Percentiles rank a stretch among this genome's conserved stretches.
Conservation (phyloP, 2,113 vertebrate species). For the Toxotes chatareus region DNA sequence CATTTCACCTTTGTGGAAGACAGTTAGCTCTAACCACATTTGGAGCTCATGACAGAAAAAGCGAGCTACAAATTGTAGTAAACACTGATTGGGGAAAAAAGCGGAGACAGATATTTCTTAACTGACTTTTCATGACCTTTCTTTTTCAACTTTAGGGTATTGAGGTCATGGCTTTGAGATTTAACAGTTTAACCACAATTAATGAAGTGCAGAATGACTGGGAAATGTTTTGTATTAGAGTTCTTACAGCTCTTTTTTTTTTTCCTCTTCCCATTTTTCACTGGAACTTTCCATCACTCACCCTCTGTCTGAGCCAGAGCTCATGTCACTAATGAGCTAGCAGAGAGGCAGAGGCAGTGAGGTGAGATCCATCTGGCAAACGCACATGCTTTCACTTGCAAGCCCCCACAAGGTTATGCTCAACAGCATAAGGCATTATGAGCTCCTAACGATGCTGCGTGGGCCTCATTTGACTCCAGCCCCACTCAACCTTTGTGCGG, state of each 20-base stretch:
- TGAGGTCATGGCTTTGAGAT: not conserved
- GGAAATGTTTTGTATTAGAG: conserved; percentile 12
- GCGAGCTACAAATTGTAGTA: not conserved
- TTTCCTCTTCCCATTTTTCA: conserved; percentile 53
- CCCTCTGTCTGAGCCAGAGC: conserved; percentile 71
- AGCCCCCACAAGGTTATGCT: conserved; percentile 81
- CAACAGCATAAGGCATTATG: conserved; percentile 72
- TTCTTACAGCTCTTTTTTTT: conserved; percentile 39
- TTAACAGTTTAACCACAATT: not conserved
- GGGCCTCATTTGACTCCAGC: conserved; percentile 80
- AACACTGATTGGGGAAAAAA: not conserved
- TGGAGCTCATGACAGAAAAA: not conserved
- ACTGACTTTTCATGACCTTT: not conserved
- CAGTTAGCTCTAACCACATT: not conserved
- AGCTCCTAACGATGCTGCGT: conserved; percentile 83
- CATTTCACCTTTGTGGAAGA: not conserved
- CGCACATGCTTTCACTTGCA: conserved; percentile 60
- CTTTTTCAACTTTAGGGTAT: not conserved
- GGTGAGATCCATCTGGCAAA: conserved; percentile 80
- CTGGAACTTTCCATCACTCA: conserved; percentile 64
- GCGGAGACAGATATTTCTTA: not conserved
- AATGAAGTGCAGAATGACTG: not conserved
- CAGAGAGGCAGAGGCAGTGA: conserved; percentile 74
- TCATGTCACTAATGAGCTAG: conserved; percentile 81
- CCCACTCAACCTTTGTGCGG: conserved; percentile 57